Percentiles rank a stretch among this genome's conserved stretches.
Evolutionary conservation across 2,888 invertebrate genomes (phyloP).

Genomic region (Mimas tiliae): DNA sequence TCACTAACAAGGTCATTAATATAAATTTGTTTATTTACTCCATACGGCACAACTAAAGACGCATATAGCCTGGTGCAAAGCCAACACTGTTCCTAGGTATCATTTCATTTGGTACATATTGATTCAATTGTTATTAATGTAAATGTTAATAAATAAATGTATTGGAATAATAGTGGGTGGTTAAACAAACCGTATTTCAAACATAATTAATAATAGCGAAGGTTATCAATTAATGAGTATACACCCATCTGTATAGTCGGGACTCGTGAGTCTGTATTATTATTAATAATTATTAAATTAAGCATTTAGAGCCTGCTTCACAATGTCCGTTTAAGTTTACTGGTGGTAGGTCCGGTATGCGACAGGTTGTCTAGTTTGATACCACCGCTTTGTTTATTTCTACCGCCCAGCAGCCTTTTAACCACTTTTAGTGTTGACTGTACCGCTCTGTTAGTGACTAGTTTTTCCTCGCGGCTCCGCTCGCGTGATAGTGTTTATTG

Average conservation of each 20-base stretch:
- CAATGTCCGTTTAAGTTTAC: not conserved
- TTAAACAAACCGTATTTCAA: slow-evolving; percentile 44
- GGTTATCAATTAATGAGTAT: slow-evolving; percentile 50
- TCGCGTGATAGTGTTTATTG: too few relatives aligned
- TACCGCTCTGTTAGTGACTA: too few relatives aligned
- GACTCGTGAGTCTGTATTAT: not conserved
- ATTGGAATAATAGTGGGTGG: slow-evolving; percentile 29
- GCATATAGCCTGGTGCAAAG: not conserved
- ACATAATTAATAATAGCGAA: slow-evolving; percentile 49
- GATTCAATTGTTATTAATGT: not conserved
- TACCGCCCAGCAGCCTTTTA: too few relatives aligned
- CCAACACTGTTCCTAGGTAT: not conserved
- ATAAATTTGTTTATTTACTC: not conserved
- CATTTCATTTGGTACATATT: not conserved
- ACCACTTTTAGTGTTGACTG: too few relatives aligned
- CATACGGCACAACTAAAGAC: not conserved
- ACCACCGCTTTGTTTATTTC: too few relatives aligned
- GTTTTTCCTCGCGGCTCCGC: too few relatives aligned
- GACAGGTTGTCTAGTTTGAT: too few relatives aligned
- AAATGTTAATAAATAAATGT: slow-evolving; percentile 10
- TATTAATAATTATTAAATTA: too few relatives aligned
- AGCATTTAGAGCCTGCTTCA: too few relatives aligned
- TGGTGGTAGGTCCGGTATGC: too few relatives aligned
- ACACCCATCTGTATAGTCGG: slow-evolving; percentile 24
- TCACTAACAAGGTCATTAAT: not conserved